Evolutionary conservation across 2,797 vertebrate genomes (phyloP), one percentile per base, ranked within the genome.

Genomic region (Rhincodon typus): DNA sequence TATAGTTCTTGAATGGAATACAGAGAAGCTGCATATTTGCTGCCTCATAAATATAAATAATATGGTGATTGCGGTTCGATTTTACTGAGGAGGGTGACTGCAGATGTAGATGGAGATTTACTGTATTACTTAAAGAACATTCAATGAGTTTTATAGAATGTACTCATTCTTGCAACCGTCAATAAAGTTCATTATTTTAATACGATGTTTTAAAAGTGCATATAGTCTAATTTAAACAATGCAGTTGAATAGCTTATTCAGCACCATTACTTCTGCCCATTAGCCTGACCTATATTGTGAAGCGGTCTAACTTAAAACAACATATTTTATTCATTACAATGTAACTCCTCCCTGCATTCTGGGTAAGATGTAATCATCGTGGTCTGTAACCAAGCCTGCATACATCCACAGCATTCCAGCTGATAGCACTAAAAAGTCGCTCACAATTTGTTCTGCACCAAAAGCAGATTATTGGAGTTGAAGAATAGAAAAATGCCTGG

Each of bases 41-140:
- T 95, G 46, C 70, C 50, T 95, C 94, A 95, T 95, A 57, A 94
- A 94, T 94, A 57, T 95, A 46, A 53, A 77, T 95, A 53, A 34
- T 95, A 95, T 74, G 69, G 38, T 95, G 94, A 95, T 95, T 57
- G 42, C 53, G 21, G 46, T 74, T 77, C 46, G 70, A 77, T 94
- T 94, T 94, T 50, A 72, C 30, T 53, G 94, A 95, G 27, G 72
- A 72, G 69, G 70, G 94, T 77, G 70, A 34, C 70, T 34, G 70
- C 17, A 42, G 70, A 95, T 94, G 70, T 50, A 50, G 30, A 34
- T 72, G 42, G 46, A 95, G 70, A 95, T 77, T 95, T 95, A 95
- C 42, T 74, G 94, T 57, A 94, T 94, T 94, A 74, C 93, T 46
- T 94, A 23, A 94, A 95, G 70, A 74, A 95, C 94, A 74, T 95